Evolutionary conservation across 1,140 invertebrate genomes (phyloP).

Genomic region (Caenorhabditis tropicalis): DNA sequence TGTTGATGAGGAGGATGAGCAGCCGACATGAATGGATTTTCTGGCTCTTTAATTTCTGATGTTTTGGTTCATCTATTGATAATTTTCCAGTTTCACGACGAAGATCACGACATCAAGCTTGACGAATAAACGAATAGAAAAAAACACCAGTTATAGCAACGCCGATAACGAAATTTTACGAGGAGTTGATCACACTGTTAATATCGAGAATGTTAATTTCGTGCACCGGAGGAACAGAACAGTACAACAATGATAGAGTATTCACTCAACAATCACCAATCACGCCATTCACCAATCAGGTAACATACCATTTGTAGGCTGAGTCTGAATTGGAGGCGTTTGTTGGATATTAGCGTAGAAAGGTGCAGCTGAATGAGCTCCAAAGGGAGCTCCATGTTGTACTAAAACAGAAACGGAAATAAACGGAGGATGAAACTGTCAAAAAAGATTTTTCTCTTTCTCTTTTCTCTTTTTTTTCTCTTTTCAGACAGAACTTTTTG

Average conservation of each 20-base stretch:
- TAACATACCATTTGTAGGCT: neutral
- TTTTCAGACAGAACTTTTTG: too few relatives aligned
- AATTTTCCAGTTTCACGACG: neutral
- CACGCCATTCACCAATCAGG: too few relatives aligned
- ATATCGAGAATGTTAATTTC: too few relatives aligned
- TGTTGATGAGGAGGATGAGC: neutral
- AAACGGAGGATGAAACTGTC: neutral
- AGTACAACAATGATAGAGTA: too few relatives aligned
- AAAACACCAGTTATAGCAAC: too few relatives aligned
- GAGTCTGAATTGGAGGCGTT: neutral
- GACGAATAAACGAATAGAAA: neutral
- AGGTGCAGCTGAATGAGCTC: slow-evolving; percentile 9
- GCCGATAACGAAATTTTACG: too few relatives aligned
- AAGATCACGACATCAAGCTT: neutral
- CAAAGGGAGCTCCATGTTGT: slow-evolving; percentile 8
- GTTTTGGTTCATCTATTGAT: neutral
- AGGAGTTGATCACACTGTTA: too few relatives aligned
- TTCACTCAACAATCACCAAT: too few relatives aligned
- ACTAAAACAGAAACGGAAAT: neutral
- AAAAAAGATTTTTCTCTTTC: neutral
- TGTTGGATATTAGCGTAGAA: slow-evolving; percentile 18
- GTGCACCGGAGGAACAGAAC: too few relatives aligned
- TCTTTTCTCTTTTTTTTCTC: neutral
- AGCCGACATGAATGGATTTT: slow-evolving; percentile 25
- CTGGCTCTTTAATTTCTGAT: neutral